Evolutionary conservation across 2,113 vertebrate species (phyloP).

Genomic region (Ammodytes marinus): DNA sequence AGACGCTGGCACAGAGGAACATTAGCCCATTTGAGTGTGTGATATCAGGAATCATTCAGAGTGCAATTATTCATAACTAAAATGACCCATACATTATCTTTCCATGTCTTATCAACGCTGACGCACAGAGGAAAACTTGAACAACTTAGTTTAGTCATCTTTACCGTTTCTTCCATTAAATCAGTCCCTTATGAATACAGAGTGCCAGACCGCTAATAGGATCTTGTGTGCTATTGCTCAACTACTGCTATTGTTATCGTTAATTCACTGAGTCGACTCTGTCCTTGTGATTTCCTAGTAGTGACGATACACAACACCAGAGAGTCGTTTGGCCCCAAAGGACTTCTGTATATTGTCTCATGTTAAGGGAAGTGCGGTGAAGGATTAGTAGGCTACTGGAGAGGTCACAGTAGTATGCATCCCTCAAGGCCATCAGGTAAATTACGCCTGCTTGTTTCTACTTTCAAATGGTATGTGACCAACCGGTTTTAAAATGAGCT

Average conservation of each 20-base stretch:
- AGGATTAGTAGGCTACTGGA: not conserved
- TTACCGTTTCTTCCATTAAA: not conserved
- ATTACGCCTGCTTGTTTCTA: not conserved
- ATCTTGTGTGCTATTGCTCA: not conserved
- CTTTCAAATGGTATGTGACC: not conserved
- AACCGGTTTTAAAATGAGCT: constrained; percentile 7
- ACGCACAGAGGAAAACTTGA: not conserved
- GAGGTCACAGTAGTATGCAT: constrained; percentile 1
- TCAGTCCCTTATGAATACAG: not conserved
- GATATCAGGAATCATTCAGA: constrained; percentile 13
- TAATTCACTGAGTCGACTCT: not conserved
- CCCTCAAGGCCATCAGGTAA: constrained; percentile 2
- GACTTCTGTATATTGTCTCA: not conserved
- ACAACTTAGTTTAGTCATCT: not conserved
- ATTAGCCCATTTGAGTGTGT: constrained; percentile 12
- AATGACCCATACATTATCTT: not conserved
- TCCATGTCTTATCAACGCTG: not conserved
- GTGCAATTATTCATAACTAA: not conserved
- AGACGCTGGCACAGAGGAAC: not conserved
- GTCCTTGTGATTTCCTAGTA: not conserved
- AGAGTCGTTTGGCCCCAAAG: not conserved
- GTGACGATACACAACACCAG: not conserved
- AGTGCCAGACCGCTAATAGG: not conserved
- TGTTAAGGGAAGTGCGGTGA: not conserved
- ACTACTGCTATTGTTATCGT: not conserved